Percentiles rank a stretch among this genome's conserved stretches.
phyloP scores from a whole-genome alignment of 2,113 vertebrate genomes.

The Hyperoodon ampullatus region DNA sequence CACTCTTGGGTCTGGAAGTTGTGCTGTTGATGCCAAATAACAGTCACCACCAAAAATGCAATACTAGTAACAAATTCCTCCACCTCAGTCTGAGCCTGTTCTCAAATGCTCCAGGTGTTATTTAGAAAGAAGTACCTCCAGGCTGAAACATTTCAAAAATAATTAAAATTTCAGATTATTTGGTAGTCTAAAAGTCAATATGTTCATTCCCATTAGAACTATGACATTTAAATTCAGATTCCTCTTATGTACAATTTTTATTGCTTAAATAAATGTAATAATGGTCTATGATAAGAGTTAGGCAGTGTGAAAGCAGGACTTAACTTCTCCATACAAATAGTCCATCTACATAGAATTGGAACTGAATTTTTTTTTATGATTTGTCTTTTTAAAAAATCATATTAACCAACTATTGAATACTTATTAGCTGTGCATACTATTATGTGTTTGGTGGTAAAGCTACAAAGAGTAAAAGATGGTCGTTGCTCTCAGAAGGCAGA shows the following conservation, averaged over 20 bases:
- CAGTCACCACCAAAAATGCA: neutral
- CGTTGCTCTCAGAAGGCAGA: neutral
- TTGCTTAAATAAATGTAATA: neutral
- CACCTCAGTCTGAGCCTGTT: neutral
- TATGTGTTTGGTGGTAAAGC: neutral
- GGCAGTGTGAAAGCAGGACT: neutral
- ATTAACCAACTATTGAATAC: neutral
- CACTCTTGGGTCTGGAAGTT: neutral
- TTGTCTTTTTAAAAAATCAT: neutral
- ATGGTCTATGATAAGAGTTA: neutral
- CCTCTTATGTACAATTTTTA: neutral
- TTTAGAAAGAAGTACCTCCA: neutral
- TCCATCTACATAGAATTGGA: neutral
- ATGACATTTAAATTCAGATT: slow-evolving; percentile 16
- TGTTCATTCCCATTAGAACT: neutral
- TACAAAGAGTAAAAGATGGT: neutral
- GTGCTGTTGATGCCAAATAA: neutral
- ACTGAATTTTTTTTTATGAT: neutral
- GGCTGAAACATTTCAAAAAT: neutral
- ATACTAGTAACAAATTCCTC: neutral
- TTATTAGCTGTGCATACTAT: neutral
- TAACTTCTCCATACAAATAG: neutral
- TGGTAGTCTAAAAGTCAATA: neutral
- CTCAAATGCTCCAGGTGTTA: neutral
- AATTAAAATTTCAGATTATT: neutral